phyloP scores from a whole-genome alignment of 2,888 invertebrate species.

The Philereme transversata region DNA sequence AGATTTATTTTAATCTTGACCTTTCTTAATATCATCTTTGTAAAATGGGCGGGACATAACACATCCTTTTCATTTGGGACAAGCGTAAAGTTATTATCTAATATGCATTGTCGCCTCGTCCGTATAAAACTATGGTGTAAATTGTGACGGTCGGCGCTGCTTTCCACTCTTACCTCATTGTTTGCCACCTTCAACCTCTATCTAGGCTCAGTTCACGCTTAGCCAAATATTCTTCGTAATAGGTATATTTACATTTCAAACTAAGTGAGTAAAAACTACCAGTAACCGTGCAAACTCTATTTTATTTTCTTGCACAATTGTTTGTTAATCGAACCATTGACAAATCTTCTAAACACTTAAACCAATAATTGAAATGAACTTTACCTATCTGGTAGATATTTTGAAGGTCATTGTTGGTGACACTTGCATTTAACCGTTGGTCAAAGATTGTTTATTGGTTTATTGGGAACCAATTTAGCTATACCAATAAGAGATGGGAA shows the following conservation, averaged over 20 bases:
- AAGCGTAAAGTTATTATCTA: conserved; percentile 26
- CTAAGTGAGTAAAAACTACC: conserved; percentile 22
- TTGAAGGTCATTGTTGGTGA: conserved; percentile 35
- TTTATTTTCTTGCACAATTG: conserved; percentile 30
- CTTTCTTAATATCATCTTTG: conserved; percentile 39
- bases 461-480: conserved; percentile 9
- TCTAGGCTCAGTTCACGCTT: conserved; percentile 48
- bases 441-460: conserved; percentile 5
- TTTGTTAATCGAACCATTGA: conserved; percentile 34
- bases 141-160: conserved; percentile 36
- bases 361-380: conserved; percentile 34
- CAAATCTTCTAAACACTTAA: conserved; percentile 33
- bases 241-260: conserved; percentile 34
- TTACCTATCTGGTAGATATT: conserved; percentile 32
- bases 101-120: conserved; percentile 25
- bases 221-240: conserved; percentile 43
- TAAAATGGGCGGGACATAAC: conserved; percentile 36
- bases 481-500: conserved; percentile 1
- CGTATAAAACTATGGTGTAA: conserved; percentile 38
- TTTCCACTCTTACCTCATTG: conserved; percentile 57
- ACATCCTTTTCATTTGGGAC: conserved; percentile 36
- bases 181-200: conserved; percentile 49
- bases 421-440: conserved; percentile 14
- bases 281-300: conserved; percentile 20
- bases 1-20: conserved; percentile 47